Evolutionary conservation across 1,140 invertebrate species (phyloP).

Genomic region (Branchinecta lindahli): DNA sequence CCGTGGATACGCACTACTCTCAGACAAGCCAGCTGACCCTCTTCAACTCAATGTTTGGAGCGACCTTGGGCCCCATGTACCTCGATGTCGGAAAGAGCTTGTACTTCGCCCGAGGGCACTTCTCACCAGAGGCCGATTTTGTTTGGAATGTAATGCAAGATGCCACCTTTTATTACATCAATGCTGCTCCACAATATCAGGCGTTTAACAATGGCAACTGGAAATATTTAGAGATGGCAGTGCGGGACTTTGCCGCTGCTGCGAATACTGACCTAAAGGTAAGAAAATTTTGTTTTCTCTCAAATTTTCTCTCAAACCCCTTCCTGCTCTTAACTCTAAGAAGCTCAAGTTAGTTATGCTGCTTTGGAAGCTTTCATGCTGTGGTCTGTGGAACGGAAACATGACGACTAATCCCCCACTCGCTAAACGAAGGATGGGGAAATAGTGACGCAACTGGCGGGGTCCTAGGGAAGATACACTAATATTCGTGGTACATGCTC

Average conservation of each 20-base stretch:
- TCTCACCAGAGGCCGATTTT: slow-evolving; percentile 26
- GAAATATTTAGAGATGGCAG: slow-evolving; percentile 19
- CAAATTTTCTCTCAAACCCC: too few relatives aligned
- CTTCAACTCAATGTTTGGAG: slow-evolving; percentile 12
- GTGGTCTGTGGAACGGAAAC: too few relatives aligned
- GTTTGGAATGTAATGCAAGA: slow-evolving; percentile 23
- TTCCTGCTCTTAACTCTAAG: too few relatives aligned
- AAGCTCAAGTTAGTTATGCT: too few relatives aligned
- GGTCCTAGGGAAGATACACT: too few relatives aligned
- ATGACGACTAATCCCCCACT: too few relatives aligned
- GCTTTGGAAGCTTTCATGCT: too few relatives aligned
- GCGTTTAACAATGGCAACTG: slow-evolving; percentile 27
- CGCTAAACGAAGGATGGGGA: too few relatives aligned
- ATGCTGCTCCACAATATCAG: slow-evolving; percentile 26
- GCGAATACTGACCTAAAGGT: slow-evolving; percentile 8
- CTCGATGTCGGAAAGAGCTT: slow-evolving; percentile 16
- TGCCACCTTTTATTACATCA: slow-evolving; percentile 26
- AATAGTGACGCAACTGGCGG: too few relatives aligned
- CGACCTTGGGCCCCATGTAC: slow-evolving; percentile 6
- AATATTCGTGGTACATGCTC: too few relatives aligned
- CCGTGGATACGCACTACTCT: slow-evolving; percentile 13
- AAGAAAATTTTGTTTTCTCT: background rate
- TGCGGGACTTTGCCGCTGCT: slow-evolving; percentile 12
- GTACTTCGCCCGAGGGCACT: slow-evolving; percentile 25
- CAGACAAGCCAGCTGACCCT: slow-evolving; percentile 11